Conservation (phyloP, 2,113 vertebrate genomes). For the Hyperoodon ampullatus region DNA sequence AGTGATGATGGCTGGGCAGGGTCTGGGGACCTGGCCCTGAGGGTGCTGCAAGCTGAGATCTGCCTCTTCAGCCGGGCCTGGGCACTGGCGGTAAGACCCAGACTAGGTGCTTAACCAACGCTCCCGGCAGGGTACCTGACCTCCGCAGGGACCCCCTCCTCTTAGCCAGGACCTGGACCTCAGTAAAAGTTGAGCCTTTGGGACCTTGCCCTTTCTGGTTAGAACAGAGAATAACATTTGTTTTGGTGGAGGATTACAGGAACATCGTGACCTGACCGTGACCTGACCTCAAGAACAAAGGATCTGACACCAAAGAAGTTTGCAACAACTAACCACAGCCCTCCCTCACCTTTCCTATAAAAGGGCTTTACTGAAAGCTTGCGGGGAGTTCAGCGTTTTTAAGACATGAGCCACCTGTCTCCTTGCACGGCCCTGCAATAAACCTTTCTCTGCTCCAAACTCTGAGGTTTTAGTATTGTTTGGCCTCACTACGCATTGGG, state of each 20-base stretch:
- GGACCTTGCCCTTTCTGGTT: neutral
- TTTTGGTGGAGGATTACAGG: neutral
- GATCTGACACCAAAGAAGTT: neutral
- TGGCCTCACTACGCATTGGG: neutral
- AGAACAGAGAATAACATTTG: neutral
- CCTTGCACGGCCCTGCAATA: neutral
- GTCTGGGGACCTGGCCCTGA: neutral
- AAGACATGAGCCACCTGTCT: neutral
- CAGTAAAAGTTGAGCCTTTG: neutral
- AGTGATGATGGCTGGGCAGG: neutral
- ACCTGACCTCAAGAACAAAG: neutral
- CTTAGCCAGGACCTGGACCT: neutral
- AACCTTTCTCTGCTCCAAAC: neutral
- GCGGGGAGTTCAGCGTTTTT: too few relatives aligned
- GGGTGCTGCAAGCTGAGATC: neutral
- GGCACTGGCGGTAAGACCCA: neutral
- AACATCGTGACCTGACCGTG: neutral
- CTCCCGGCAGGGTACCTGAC: neutral
- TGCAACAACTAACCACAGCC: too few relatives aligned
- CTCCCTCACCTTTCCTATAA: too few relatives aligned
- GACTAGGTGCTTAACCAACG: neutral
- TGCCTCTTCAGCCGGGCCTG: neutral
- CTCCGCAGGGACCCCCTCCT: neutral
- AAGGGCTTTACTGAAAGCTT: too few relatives aligned
- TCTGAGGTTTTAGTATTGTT: neutral